Evolutionary conservation across 2,888 invertebrate species (phyloP), one percentile per base, ranked within the genome.

Genomic region (Crioceris asparagi): DNA sequence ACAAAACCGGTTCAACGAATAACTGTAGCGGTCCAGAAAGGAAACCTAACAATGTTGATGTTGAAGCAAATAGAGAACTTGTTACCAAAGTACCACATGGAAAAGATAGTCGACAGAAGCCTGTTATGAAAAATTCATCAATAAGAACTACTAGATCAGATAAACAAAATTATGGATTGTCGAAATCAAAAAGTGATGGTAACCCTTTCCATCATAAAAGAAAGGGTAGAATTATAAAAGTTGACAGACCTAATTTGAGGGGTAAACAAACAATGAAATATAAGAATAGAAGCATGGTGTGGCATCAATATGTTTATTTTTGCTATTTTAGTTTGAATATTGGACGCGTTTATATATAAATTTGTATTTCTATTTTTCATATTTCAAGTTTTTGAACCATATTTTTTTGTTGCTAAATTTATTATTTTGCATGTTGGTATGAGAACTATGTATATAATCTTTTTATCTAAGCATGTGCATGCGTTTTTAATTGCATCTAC

Each of bases 181-280:
- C 56, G 26, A 64, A 64, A 46, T 64, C 64, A 35, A 62, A 60
- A 51, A 64, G 64, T 39, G 65, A 64, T 36, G 63, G 64, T 5
- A 61, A 62, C 47, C 64, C 64, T 7, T 64, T 64, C 47, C 56
- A 53, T 29, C 60, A 64, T 40, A 54, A 54, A 47, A 60, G 59
- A 47, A 51, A 46, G 43, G 63, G 63, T 38, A 61, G 59, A 50
- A 59, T 61, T 42, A 61, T 61, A 43, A 56, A 60, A 47, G 50
- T 61, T 31, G 50, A 57, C 17, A 52, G 63, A 41, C 57, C 59
- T 10, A 53, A 46, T 29, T 45, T 49, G 40, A 47, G 53, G 52
- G 60, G 61, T 61, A 61, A 59, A 41, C 23, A 19, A 21, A 41
- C 33, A 17, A 17, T n/a, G n/a, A n/a, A n/a, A n/a, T n/a, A n/a